Evolutionary conservation across 2,113 vertebrate genomes (phyloP), one percentile per base, ranked within the genome.

Genomic region (Ammospiza nelsoni): DNA sequence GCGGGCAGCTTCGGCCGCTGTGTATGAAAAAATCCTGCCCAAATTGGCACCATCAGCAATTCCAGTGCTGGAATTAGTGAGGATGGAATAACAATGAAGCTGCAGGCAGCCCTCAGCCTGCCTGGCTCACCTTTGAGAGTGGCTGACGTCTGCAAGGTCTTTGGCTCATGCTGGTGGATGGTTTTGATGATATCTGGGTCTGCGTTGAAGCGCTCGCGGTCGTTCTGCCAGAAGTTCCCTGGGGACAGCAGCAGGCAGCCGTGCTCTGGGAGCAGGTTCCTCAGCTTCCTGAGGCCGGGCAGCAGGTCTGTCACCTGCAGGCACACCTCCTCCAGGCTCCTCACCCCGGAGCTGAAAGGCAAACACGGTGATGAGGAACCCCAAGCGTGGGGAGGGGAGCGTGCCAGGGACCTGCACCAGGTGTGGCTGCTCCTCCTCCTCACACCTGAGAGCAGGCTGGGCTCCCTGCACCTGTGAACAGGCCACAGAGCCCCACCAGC

Each of bases 221-320:
- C 99, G 51, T 99, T 99, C 97, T 99, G 99, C 99, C 99, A 99
- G 97, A 99, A 99, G 98, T 99, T 99, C 3, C 98, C 99, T 0
- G 99, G 99, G 52, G 99, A 99, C 15, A 99, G 98, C 27, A 99
- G 96, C 65, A 99, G 98, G 93, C 99, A 99, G 87, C 99, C 99
- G 9, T 99, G 99, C 59, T 99, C 99, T 0, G 99, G 99, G 33
- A 99, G 98, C 37, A 99, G 97, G 13, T 98, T 97, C 81, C 97
- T 98, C 96, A 99, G 98, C 90, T 98, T 98, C 93, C 97, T 98
- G 33, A 99, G 98, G 79, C 99, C 98, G 0, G 99, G 99, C 90
- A 99, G 98, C 84, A 99, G 97, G 77, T 99, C 99, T 0, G 99
- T 99, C 61, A 99, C 99, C 98, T 99, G 99, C 37, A 99, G 98